These are phyloP conservation scores for Panurus biarmicus DNA, from an alignment of 2,113 vertebrate genomes.

Conservation along the genomic window DNA sequence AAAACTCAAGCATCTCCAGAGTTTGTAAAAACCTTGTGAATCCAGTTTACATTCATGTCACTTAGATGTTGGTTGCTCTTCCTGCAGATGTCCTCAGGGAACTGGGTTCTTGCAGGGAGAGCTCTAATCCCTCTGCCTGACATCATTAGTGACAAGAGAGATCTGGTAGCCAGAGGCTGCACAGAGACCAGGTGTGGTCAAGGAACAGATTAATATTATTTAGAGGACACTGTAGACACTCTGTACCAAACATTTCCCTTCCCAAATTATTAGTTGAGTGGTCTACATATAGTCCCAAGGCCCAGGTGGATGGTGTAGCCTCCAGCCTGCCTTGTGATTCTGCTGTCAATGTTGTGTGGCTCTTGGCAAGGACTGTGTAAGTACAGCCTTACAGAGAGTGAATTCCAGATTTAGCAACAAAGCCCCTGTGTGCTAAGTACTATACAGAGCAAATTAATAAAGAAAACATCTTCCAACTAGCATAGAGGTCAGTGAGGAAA, in stretches of 20 bases:
- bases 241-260: background rate
- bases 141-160: background rate
- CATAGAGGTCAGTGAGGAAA: background rate
- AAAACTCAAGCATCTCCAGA: background rate
- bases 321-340: background rate
- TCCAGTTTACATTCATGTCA: background rate
- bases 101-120: background rate
- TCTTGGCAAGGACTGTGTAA: background rate
- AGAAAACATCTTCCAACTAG: background rate
- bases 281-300: background rate
- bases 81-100: background rate
- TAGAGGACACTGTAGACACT: background rate
- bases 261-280: background rate
- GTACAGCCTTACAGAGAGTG: background rate
- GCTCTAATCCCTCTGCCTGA: background rate
- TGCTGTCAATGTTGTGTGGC: background rate
- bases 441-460: background rate
- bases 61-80: background rate
- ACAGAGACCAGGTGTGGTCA: background rate
- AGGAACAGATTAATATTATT: background rate
- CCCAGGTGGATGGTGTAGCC: background rate
- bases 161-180: background rate
- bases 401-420: background rate
- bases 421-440: background rate
- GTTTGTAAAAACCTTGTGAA: background rate